Base-by-base conservation (phyloP, 2,888 invertebrate genomes). In the Tinea pellionella region DNA sequence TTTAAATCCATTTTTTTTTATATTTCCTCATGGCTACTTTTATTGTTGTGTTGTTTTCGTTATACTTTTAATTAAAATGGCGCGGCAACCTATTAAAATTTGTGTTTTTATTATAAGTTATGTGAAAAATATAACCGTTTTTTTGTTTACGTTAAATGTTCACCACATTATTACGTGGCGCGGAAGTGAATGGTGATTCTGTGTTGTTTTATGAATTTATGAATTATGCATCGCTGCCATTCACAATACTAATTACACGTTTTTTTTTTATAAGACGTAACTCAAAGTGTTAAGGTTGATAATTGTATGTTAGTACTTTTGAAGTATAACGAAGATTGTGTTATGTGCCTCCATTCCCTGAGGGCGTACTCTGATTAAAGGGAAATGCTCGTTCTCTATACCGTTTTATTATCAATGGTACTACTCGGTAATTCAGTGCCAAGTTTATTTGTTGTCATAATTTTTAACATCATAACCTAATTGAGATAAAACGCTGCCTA, bases 161-260 rank as follows among this genome's bases (percentile, higher is more conserved):
- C 57, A 32, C 57, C 64, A 64, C 64, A 66, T 67, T 65, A 67
- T 65, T 64, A 64, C 64, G 61, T 63, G 57, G 63, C 60, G 62
- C 63, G 65, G 63, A 66, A 66, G 65, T 65, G 68, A 68, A 65
- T 62, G 63, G 63, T 64, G 66, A 66, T 65, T 64, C 63, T 62
- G 63, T 65, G 65, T 64, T 69, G 67, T 66, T 64, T 65, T 68
- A 72, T 74, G 70, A 75, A 73, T 75, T 32, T 57, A 57, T 57
- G 57, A 57, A 57, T 57, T 32, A 57, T 57, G 57, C 57, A 57
- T 19, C 57, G 24, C 15, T 47, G 4, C 16, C 13, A 15, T 9
- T 6, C 47, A 15, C 47, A 47, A 4, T 16, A 47, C 16, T 47
- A 47, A 47, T 16, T 15, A 47, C 16, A 13, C 47, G 13, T n/a